Conservation (phyloP, 92 coral and sea anemone species). For the Montipora capitata region DNA sequence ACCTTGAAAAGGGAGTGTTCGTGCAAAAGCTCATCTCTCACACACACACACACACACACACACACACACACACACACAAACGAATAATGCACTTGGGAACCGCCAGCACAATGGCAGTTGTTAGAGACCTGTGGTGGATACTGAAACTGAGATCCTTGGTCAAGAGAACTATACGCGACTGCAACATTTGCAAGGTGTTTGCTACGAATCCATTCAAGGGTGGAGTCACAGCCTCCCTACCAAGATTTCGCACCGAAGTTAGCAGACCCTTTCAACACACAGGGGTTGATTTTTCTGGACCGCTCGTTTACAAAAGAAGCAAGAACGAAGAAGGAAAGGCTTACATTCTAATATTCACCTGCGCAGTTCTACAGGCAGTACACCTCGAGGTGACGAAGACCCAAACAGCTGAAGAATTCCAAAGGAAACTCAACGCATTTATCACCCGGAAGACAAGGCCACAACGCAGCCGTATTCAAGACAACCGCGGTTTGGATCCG, state of each 20-base stretch:
- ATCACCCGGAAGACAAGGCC: no score
- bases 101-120: slow-evolving; percentile 48
- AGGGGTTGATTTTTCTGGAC: no score
- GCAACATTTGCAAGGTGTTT: slow-evolving; percentile 72
- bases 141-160: slow-evolving; percentile 48
- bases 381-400: slow-evolving; percentile 34
- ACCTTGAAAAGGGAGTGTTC: slow-evolving; percentile 22
- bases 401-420: no score
- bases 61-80: no score
- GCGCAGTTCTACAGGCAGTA: not conserved
- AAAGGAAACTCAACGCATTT: no score
- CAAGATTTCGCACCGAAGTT: slow-evolving; percentile 10
- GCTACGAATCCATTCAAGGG: slow-evolving; percentile 37
- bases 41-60: not conserved
- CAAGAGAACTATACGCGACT: slow-evolving; percentile 51
- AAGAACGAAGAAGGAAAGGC: no score
- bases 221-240: slow-evolving; percentile 9
- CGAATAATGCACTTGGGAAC: slow-evolving; percentile 37
- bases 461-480: no score
- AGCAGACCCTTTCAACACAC: slow-evolving; percentile 38
- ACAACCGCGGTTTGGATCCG: slow-evolving; percentile 46
- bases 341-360: no score
- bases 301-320: no score
- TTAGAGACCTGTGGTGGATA: slow-evolving; percentile 59
- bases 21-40: not conserved